A percentile compares a stretch with the other conserved stretches of the same genome.
Conservation (phyloP, 2,797 vertebrate genomes). For the Typhlichthys subterraneus region DNA sequence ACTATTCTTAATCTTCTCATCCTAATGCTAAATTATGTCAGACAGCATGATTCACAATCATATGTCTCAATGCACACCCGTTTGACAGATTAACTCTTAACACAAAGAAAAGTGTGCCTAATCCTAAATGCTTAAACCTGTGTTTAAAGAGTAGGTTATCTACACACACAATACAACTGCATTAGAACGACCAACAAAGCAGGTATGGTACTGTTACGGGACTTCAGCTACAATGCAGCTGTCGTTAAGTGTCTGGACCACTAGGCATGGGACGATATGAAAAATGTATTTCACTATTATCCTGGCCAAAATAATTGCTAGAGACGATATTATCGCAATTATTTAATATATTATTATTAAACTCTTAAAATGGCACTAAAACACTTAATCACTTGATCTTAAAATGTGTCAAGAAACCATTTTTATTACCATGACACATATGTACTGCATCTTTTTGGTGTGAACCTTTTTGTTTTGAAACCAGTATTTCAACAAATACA, state of each 20-base stretch:
- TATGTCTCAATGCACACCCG: not conserved
- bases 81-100: not conserved
- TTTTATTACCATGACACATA: too few relatives aligned
- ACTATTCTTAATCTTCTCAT: conserved; percentile 9
- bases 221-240: conserved; percentile 18
- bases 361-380: too few relatives aligned
- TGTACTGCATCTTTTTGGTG: too few relatives aligned
- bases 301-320: too few relatives aligned
- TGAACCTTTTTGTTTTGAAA: too few relatives aligned
- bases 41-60: not conserved
- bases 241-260: conserved; percentile 5
- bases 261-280: too few relatives aligned
- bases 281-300: too few relatives aligned
- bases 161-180: conserved; percentile 8
- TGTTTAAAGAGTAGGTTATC: conserved; percentile 6
- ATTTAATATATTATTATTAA: too few relatives aligned
- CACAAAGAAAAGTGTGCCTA: not conserved
- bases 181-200: conserved; percentile 18
- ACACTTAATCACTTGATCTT: too few relatives aligned
- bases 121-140: not conserved
- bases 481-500: too few relatives aligned
- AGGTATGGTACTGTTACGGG: conserved; percentile 38
- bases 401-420: too few relatives aligned
- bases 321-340: too few relatives aligned
- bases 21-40: not conserved